Base-by-base conservation (phyloP, 2,113 vertebrate genomes). In the Gorsachius goisagi region DNA sequence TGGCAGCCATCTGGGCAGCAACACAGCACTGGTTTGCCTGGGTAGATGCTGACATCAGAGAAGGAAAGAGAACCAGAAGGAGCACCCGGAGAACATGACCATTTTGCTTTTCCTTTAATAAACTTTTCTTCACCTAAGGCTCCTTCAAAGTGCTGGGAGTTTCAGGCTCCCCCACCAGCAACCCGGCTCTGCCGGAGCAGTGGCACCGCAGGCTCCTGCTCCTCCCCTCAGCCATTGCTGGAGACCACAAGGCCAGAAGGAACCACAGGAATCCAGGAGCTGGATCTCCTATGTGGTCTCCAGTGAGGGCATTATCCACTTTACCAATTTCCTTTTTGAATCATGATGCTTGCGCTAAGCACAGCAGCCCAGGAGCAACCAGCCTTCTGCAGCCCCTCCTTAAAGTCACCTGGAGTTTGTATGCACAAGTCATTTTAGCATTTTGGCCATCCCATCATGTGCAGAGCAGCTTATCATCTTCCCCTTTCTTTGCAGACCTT, bases 11-110 rank as follows among this genome's bases (percentile, higher is more conserved):
- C 58, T 19, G 33, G 67, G 71, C 85, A 88, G 66, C 15, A 26
- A 2, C 0, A 0, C 19, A 13, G 67, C 6, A 3, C 45, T 33
- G 28, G 6, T 4, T 74, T 69, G 49, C 44, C 56, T 28, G 49
- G 41, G n/a, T 52, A 30, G 39, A 20, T 32, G 37, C 27, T 74
- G 69, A 67, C 27, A 32, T n/a, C n/a, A 10, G 59, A 60, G 53
- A 5, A 26, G 45, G 30, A 30, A 44, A 45, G 17, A 59, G 37
- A 90, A 53, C 3, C 45, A 77, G 18, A n/a, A 59, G 5, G 72
- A 49, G 27, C 59, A 56, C 33, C 24, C 47, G 67, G 16, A 69
- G 74, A 85, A 28, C 10, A 23, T 24, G 23, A 27, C 5, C 9
- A 3, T 33, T 60, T 33, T 39, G 12, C 8, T 19, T 55, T 79